A percentile compares a stretch with the other conserved stretches of the same genome.
These are phyloP conservation scores for Erebia ligea DNA, from an alignment of 2,888 invertebrate species.

Conservation along the genomic window DNA sequence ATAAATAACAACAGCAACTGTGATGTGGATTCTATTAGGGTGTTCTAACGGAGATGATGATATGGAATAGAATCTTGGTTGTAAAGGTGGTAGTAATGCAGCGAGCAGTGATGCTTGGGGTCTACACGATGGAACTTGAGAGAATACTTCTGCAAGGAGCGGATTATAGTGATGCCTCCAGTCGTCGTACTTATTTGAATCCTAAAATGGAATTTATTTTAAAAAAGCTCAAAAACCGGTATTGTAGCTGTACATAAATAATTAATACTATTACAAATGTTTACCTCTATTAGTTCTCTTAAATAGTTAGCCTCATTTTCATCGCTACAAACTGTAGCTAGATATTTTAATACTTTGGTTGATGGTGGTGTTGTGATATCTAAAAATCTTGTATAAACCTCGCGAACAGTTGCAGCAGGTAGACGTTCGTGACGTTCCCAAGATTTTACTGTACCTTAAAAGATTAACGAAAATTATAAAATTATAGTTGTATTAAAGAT, in stretches of 20 bases:
- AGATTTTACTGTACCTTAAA: conserved; percentile 89
- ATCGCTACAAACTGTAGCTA: conserved; percentile 90
- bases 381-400: conserved; percentile 90
- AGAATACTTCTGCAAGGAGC: conserved; percentile 92
- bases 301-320: conserved; percentile 88
- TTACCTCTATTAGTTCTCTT: conserved; percentile 88
- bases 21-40: conserved; percentile 91
- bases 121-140: conserved; percentile 93
- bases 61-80: conserved; percentile 97
- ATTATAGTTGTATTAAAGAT: background rate
- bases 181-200: conserved; percentile 94
- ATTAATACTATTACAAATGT: background rate
- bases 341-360: conserved; percentile 90
- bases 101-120: conserved; percentile 92
- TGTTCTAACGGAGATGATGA: conserved; percentile 92
- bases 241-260: background rate
- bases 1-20: conserved; percentile 95
- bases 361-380: conserved; percentile 96
- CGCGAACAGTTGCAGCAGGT: conserved; percentile 88
- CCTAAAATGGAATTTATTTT: conserved; percentile 72
- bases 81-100: conserved; percentile 91
- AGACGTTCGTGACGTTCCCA: conserved; percentile 94
- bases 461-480: background rate
- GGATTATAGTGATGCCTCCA: conserved; percentile 95
- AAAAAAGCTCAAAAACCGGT: background rate